Evolutionary conservation across 2,113 vertebrate species (phyloP).

Genomic region (Apeltes quadracus): DNA sequence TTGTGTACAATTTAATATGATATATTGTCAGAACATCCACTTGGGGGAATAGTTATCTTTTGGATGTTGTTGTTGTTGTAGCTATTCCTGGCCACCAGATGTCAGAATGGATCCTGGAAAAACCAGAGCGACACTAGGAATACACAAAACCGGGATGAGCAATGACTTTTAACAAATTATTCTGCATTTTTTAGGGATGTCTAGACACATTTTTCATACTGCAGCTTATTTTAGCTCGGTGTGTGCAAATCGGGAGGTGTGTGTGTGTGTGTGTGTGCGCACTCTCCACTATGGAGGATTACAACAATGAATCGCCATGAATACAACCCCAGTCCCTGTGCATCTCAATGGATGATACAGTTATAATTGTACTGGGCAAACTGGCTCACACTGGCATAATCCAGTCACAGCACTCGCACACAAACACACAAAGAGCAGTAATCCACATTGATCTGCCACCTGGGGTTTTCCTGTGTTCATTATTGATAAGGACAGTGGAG

Average conservation of each 20-base stretch:
- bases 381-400: slow-evolving; percentile 59
- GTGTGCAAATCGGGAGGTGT: not conserved
- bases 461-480: slow-evolving; percentile 53
- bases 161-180: not conserved
- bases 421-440: slow-evolving; percentile 35
- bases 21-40: not conserved
- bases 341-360: slow-evolving; percentile 37
- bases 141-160: slow-evolving; percentile 1
- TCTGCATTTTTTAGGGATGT: not conserved
- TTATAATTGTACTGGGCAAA: slow-evolving; percentile 64
- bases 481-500: slow-evolving; percentile 52
- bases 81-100: slow-evolving; percentile 49
- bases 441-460: slow-evolving; percentile 52
- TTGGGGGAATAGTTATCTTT: not conserved
- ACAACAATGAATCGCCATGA: slow-evolving; percentile 13
- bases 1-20: not conserved
- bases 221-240: not conserved
- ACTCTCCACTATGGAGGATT: not conserved
- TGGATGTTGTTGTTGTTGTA: slow-evolving; percentile 40
- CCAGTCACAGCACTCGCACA: slow-evolving; percentile 37
- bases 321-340: slow-evolving; percentile 21
- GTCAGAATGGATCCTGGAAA: no score
- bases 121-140: not conserved
- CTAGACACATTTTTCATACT: not conserved
- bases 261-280: not conserved